These are phyloP conservation scores for Halichoeres trimaculatus DNA, from an alignment of 2,113 vertebrate species.

Conservation along the genomic window DNA sequence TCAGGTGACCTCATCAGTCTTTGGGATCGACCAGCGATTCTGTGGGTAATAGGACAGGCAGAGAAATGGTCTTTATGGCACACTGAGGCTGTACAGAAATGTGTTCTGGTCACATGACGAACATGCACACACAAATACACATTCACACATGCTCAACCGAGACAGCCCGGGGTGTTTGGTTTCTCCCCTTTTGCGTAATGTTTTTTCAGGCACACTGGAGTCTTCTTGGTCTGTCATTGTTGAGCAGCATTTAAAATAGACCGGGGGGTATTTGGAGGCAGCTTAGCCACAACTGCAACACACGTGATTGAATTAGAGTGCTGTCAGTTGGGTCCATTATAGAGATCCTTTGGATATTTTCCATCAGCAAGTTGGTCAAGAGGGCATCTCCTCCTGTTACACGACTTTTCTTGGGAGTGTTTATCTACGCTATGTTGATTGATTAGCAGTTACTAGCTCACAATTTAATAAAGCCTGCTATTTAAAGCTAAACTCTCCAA, in stretches of 20 bases:
- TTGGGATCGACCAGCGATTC: neutral
- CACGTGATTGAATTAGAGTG: slow-evolving; percentile 76
- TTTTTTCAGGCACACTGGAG: slow-evolving; percentile 75
- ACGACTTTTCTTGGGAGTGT: slow-evolving; percentile 31
- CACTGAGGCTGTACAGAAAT: slow-evolving; percentile 3
- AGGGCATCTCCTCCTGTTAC: slow-evolving; percentile 50
- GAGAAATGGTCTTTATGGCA: neutral
- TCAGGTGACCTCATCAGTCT: neutral
- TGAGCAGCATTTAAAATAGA: slow-evolving; percentile 74
- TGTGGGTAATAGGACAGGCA: slow-evolving; percentile 2
- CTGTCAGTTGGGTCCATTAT: slow-evolving; percentile 69
- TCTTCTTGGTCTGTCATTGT: slow-evolving; percentile 68
- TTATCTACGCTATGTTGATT: slow-evolving; percentile 13
- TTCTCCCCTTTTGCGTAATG: slow-evolving; percentile 65
- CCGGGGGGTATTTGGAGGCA: slow-evolving; percentile 63
- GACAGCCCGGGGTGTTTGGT: slow-evolving; percentile 43
- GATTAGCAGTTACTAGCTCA: neutral
- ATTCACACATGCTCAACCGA: slow-evolving; percentile 28
- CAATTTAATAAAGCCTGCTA: neutral
- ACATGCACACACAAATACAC: slow-evolving; percentile 16
- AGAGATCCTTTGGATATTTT: slow-evolving; percentile 72
- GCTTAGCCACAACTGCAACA: slow-evolving; percentile 70
- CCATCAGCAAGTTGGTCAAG: slow-evolving; percentile 51
- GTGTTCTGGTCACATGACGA: slow-evolving; percentile 16
- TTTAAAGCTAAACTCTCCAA: slow-evolving; percentile 17